Base-by-base conservation (phyloP, 2,113 vertebrate species). In the Oryzias curvinotus region DNA sequence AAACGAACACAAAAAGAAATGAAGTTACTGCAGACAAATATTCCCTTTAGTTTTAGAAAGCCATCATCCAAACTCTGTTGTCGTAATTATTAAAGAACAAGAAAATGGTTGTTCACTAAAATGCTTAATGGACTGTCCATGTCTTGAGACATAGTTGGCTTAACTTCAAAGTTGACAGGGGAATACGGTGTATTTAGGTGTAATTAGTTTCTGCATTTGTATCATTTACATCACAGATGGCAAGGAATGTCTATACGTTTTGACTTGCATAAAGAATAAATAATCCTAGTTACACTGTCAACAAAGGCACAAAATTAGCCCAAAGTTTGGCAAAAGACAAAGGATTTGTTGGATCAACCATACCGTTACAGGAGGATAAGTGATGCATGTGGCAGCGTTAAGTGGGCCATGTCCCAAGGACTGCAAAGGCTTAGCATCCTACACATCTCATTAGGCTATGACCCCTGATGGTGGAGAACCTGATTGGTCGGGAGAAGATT, bases 401-500 rank as follows among this genome's bases (percentile, higher is more conserved):
- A 85, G 51, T 89, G 67, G 83, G 83, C 75, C 81, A 88, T 55
- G 72, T 77, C 68, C 67, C 57, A 54, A 78, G 81, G 45, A 30
- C 55, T 79, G 51, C 58, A 70, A 66, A 48, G 73, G 71, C 62
- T 79, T 78, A 86, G 74, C 49, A 44, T 52, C 25, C 43, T 62
- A 68, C 51, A 68, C 64, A 65, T 45, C 62, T 65, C 41, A 28
- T 63, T 19, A 36, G 70, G 86, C 82, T 77, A 71, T 78, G 80
- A 84, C 71, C 78, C 75, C 62, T 81, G 78, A 80, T 83, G 74
- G 60, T 15, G 14, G 19, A 57, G 60, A 64, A 42, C 79, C 56
- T 83, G 75, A 88, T 86, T 89, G 87, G 86, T 47, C 68, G 18
- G 65, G 74, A 81, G 57, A 69, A 64, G 83, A 70, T 81, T 81